Percentiles rank a stretch among this genome's conserved stretches.
phyloP scores from a whole-genome alignment of 2,113 vertebrate species.

The Eidolon helvum region DNA sequence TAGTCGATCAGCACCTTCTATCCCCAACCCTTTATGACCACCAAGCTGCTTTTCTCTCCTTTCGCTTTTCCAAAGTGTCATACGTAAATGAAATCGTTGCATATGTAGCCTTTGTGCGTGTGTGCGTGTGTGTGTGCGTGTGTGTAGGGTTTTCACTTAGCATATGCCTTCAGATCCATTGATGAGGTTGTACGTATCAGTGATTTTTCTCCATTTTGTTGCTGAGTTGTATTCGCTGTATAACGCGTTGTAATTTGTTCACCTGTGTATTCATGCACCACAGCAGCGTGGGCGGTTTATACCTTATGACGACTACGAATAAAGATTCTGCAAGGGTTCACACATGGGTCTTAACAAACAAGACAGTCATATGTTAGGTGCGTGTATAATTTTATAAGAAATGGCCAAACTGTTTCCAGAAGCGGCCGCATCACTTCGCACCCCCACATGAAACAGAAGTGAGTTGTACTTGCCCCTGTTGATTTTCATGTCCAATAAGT shows the following conservation, averaged over 20 bases:
- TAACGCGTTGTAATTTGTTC: not conserved
- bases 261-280: not conserved
- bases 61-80: not conserved
- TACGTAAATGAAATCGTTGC: not conserved
- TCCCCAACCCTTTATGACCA: not conserved
- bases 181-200: too few relatives aligned
- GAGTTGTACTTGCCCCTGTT: too few relatives aligned
- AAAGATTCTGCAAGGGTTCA: not conserved
- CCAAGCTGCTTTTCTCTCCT: too few relatives aligned
- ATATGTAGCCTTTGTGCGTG: too few relatives aligned
- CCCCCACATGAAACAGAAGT: not conserved
- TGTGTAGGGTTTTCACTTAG: not conserved
- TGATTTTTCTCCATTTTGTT: not conserved
- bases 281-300: not conserved
- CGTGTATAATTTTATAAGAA: not conserved
- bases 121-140: too few relatives aligned
- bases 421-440: fast-evolving
- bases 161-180: too few relatives aligned
- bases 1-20: fast-evolving
- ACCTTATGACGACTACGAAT: not conserved
- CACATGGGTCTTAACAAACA: not conserved
- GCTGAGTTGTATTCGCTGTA: fast-evolving
- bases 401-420: too few relatives aligned
- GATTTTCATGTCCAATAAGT: not conserved
- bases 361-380: not conserved